phyloP scores from a whole-genome alignment of 2,797 vertebrate species.

The Siniperca scherzeri region DNA sequence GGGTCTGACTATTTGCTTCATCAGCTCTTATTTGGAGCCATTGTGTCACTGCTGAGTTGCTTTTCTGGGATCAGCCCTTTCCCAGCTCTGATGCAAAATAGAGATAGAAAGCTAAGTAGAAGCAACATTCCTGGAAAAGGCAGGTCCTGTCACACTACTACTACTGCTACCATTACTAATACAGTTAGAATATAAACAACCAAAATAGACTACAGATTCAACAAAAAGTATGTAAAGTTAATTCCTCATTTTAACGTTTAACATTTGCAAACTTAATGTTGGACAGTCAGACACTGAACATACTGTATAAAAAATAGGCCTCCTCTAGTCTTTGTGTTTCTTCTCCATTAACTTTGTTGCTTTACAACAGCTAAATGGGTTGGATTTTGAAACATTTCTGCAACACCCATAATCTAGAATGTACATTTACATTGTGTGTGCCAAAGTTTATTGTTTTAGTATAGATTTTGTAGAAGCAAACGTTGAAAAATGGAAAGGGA shows the following conservation, averaged over 20 bases:
- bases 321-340: background rate
- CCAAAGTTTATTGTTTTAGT: background rate
- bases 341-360: background rate
- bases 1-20: constrained; percentile 62
- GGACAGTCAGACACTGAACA: background rate
- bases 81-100: constrained; percentile 41
- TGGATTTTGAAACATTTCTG: background rate
- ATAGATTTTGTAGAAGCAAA: no score
- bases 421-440: no score
- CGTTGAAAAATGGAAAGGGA: no score
- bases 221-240: background rate
- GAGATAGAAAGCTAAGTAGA: constrained; percentile 18
- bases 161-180: background rate
- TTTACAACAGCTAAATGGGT: no score
- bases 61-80: constrained; percentile 59
- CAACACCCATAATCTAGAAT: background rate
- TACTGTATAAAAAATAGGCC: background rate
- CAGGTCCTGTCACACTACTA: background rate
- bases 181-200: background rate
- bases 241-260: background rate
- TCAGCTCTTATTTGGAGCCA: constrained; percentile 63
- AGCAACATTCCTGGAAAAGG: constrained; percentile 42
- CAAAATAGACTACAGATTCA: background rate
- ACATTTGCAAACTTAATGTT: no score
- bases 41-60: constrained; percentile 55